phyloP scores from a whole-genome alignment of 2,113 vertebrate species.

The Brienomyrus brachyistius region DNA sequence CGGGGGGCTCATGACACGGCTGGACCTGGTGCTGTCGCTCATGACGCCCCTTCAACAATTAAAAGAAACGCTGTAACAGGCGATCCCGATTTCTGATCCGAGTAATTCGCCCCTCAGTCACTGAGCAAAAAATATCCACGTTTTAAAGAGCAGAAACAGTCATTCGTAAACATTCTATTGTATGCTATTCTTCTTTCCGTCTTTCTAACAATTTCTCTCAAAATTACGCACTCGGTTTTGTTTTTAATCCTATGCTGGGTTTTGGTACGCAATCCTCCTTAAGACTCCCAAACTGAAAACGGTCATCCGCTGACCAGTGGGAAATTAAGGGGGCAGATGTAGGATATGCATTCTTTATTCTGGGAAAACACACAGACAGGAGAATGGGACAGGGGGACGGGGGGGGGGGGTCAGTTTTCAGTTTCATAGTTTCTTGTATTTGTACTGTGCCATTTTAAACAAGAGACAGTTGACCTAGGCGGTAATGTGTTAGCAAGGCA shows the following conservation, averaged over 20 bases:
- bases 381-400: not conserved
- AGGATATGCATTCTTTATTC: not conserved
- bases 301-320: not conserved
- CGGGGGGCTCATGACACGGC: constrained; percentile 8
- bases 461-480: not conserved
- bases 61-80: not conserved
- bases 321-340: not conserved
- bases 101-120: not conserved
- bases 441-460: not conserved
- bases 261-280: not conserved
- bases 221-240: not conserved
- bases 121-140: not conserved
- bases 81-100: not conserved
- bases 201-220: not conserved
- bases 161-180: not conserved
- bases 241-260: not conserved
- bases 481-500: not conserved
- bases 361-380: not conserved
- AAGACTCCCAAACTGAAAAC: not conserved
- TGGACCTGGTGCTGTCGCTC: constrained; percentile 33
- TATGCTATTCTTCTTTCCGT: not conserved
- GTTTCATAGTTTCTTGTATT: not conserved
- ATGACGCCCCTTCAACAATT: constrained; percentile 9
- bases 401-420: not conserved
- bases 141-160: not conserved